A percentile compares a stretch with the other conserved stretches of the same genome.
phyloP scores from a whole-genome alignment of 1,140 invertebrate genomes.

The Caenorhabditis brenneri region DNA sequence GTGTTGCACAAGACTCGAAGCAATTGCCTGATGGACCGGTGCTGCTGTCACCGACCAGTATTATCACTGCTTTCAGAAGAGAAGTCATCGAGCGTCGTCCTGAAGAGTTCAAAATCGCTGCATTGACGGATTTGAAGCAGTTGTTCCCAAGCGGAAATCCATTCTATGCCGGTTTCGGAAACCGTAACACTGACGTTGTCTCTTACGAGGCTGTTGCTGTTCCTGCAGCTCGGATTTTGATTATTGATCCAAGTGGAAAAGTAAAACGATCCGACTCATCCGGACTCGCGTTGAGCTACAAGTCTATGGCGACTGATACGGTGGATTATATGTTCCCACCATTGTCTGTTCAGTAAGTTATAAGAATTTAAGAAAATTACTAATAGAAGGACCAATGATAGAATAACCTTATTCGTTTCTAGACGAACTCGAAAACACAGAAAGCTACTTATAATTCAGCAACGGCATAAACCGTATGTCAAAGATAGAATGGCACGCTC shows the following conservation, averaged over 20 bases:
- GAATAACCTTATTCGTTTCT: no score
- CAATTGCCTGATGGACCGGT: constrained; percentile 93
- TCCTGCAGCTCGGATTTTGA: constrained; percentile 93
- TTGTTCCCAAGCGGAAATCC: constrained; percentile 87
- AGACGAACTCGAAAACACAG: no score
- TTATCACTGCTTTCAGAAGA: constrained; percentile 91
- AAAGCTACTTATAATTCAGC: no score
- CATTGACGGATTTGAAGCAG: constrained; percentile 90
- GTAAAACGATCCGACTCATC: constrained; percentile 76
- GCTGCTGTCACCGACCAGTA: constrained; percentile 91
- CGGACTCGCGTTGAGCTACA: constrained; percentile 63
- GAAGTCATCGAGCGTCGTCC: constrained; percentile 99
- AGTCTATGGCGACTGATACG: constrained; percentile 64
- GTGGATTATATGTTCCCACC: constrained; percentile 70
- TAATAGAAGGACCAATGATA: no score
- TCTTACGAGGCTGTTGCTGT: constrained; percentile 96
- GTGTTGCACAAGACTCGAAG: constrained; percentile 88
- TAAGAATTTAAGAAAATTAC: no score
- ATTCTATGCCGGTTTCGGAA: constrained; percentile 98
- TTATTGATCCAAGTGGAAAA: constrained; percentile 95
- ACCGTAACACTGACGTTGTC: constrained; percentile 80
- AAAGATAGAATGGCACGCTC: no score
- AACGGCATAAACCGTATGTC: no score
- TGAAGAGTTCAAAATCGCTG: constrained; percentile 98
- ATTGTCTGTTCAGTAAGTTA: constrained; percentile 52